phyloP scores from a whole-genome alignment of 2,888 invertebrate species.

The Sminthurinus aureus region DNA sequence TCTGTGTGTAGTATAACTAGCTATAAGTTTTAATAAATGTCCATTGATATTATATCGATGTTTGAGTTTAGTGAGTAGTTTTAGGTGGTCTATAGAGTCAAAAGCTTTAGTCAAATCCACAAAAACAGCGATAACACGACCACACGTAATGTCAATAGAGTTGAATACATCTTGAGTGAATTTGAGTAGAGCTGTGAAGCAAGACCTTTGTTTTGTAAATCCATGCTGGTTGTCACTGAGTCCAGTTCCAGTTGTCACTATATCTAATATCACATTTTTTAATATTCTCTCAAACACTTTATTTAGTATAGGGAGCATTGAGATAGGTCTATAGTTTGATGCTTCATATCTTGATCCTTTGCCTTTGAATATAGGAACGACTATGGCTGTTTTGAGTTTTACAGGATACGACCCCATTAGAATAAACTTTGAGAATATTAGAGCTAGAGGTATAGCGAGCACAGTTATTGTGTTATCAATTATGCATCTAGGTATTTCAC shows the following conservation, averaged over 20 bases:
- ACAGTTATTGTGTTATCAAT: neutral
- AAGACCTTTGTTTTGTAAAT: constrained; percentile 53
- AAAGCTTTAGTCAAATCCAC: constrained; percentile 58
- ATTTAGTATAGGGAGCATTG: neutral
- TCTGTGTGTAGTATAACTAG: constrained; percentile 19
- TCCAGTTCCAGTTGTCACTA: neutral
- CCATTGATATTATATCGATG: constrained; percentile 38
- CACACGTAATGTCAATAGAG: constrained; percentile 41
- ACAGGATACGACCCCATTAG: neutral
- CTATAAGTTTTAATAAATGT: constrained; percentile 22
- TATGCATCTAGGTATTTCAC: neutral
- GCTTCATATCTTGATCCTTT: constrained; percentile 12
- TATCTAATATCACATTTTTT: neutral
- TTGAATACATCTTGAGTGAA: constrained; percentile 48
- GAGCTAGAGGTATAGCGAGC: neutral
- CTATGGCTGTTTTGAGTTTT: neutral
- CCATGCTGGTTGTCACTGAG: constrained; percentile 51
- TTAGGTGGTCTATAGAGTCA: constrained; percentile 53
- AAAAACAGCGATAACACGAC: constrained; percentile 44
- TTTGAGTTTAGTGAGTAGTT: constrained; percentile 50
- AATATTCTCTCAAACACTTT: constrained; percentile 17
- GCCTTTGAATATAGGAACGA: constrained; percentile 28
- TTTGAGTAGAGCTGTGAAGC: constrained; percentile 47
- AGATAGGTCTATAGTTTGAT: constrained; percentile 13
- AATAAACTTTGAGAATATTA: neutral